Evolutionary conservation across 2,797 vertebrate genomes (phyloP).

Genomic region (Protosalanx chinensis): DNA sequence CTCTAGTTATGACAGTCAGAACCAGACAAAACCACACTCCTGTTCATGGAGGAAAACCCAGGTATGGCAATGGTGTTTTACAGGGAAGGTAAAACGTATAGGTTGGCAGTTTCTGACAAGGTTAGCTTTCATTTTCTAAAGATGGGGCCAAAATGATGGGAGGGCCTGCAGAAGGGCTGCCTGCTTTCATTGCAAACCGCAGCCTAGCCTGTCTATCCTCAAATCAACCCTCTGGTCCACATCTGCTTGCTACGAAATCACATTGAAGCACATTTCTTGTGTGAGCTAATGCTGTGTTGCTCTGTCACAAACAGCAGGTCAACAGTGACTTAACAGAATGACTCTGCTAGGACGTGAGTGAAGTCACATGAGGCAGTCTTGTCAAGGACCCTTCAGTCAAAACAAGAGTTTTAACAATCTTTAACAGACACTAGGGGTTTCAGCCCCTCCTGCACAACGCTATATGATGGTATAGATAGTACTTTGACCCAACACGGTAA

Average conservation of each 20-base stretch:
- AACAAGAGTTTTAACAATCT: neutral
- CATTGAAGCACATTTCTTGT: neutral
- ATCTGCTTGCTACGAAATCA: neutral
- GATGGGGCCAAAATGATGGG: no score
- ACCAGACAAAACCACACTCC: neutral
- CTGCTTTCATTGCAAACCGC: no score
- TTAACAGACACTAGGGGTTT: neutral
- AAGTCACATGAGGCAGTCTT: conserved; percentile 4
- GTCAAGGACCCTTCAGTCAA: conserved; percentile 2
- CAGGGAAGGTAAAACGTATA: no score
- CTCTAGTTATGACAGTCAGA: neutral
- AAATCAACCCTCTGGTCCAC: neutral
- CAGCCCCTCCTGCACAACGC: neutral
- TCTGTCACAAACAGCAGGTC: neutral
- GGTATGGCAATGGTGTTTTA: no score
- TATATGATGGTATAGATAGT: neutral
- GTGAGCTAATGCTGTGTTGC: neutral
- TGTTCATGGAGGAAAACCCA: neutral
- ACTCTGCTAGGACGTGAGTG: neutral
- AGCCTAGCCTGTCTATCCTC: no score
- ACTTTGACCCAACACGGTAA: no score
- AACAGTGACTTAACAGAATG: neutral
- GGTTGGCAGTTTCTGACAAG: no score
- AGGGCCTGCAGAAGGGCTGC: no score
- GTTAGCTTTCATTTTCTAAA: no score